Conservation (phyloP, 1,140 invertebrate species). For the Drosophila tristis region DNA sequence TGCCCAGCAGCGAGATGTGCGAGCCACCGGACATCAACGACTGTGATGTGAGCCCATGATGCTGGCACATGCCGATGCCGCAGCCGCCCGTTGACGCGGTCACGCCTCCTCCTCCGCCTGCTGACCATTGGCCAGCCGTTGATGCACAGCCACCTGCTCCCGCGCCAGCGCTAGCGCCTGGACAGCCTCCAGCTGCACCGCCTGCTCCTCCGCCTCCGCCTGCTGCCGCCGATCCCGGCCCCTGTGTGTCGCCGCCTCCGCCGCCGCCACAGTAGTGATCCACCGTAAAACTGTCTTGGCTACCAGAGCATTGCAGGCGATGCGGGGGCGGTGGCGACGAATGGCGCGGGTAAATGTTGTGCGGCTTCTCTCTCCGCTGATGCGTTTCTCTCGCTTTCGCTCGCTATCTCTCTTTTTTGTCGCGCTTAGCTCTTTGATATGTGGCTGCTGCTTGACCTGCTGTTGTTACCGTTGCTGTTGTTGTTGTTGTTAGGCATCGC, state of each 20-base stretch:
- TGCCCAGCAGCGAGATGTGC: conserved; percentile 78
- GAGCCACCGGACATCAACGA: conserved; percentile 84
- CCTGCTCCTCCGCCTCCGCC: conserved; percentile 39
- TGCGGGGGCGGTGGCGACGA: conserved; percentile 84
- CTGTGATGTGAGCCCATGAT: conserved; percentile 79
- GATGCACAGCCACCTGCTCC: conserved; percentile 24
- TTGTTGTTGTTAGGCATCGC: conserved; percentile 4
- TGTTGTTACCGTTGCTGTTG: conserved; percentile 12
- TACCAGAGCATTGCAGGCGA: conserved; percentile 85
- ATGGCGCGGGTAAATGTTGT: conserved; percentile 84
- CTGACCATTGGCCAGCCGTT: conserved; percentile 70
- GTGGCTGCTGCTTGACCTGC: conserved; percentile 11
- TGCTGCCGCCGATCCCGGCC: conserved; percentile 53
- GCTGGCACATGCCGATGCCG: conserved; percentile 72
- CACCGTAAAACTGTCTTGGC: conserved; percentile 85
- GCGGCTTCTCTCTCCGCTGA: conserved; percentile 22
- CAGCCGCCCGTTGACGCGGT: conserved; percentile 43
- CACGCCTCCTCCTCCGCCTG: conserved; percentile 53
- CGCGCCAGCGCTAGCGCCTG: conserved; percentile 23
- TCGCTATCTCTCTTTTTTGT: background rate
- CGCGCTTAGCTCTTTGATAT: conserved; percentile 60
- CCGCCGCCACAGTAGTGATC: conserved; percentile 84
- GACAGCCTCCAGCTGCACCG: conserved; percentile 33
- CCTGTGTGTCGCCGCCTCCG: conserved; percentile 75
- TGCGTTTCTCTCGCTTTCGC: conserved; percentile 1